Percentiles rank a stretch among this genome's conserved stretches.
phyloP scores from a whole-genome alignment of 1,140 invertebrate species.

The Dermatophagoides farinae region DNA sequence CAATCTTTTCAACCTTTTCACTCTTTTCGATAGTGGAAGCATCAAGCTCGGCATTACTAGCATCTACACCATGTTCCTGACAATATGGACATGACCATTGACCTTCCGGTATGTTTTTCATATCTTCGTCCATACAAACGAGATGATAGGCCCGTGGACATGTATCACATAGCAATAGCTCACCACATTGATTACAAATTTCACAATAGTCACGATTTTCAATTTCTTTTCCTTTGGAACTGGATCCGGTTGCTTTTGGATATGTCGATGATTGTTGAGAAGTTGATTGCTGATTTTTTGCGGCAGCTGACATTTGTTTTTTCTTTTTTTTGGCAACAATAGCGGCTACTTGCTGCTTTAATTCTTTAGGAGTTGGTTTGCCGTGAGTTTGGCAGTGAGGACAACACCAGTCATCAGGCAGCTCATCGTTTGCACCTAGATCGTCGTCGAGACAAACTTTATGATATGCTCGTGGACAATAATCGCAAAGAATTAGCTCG shows the following conservation, averaged over 20 bases:
- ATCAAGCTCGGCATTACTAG: slow-evolving; percentile 43
- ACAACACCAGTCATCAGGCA: slow-evolving; percentile 98
- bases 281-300: slow-evolving; percentile 54
- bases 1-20: slow-evolving; percentile 31
- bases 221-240: slow-evolving; percentile 32
- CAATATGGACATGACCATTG: slow-evolving; percentile 99
- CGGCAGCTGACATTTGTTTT: slow-evolving; percentile 38
- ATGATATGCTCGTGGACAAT: slow-evolving; percentile 91
- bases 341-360: slow-evolving; percentile 57
- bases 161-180: slow-evolving; percentile 98
- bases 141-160: slow-evolving; percentile 95
- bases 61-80: slow-evolving; percentile 52
- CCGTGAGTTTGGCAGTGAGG: slow-evolving; percentile 68
- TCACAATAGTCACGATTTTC: slow-evolving; percentile 99
- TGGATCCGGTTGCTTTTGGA: slow-evolving; percentile 48
- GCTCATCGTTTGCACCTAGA: slow-evolving; percentile 50
- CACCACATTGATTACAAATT: slow-evolving; percentile 97
- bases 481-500: slow-evolving; percentile 97
- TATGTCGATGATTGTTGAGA: slow-evolving; percentile 31
- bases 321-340: slow-evolving; percentile 48
- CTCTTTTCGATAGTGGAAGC: neutral
- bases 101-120: slow-evolving; percentile 82
- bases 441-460: slow-evolving; percentile 92
- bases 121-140: slow-evolving; percentile 86
- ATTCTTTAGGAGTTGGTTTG: slow-evolving; percentile 77